Evolutionary conservation across 2,797 vertebrate genomes (phyloP).

Genomic region (Epinephelus coioides): DNA sequence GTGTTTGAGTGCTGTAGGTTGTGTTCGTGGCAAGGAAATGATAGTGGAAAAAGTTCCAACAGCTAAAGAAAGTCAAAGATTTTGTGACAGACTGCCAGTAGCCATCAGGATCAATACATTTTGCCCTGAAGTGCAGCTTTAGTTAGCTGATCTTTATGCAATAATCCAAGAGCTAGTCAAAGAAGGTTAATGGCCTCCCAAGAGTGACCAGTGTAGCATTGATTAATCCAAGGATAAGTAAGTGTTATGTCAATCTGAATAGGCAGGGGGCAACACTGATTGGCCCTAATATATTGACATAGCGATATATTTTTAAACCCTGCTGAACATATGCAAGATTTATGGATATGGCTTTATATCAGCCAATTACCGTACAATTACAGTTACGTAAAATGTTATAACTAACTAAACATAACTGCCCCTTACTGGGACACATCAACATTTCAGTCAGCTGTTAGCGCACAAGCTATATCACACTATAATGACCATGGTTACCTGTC

Average conservation of each 20-base stretch:
- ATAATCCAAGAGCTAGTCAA: not conserved
- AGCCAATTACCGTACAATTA: not conserved
- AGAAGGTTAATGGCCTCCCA: not conserved
- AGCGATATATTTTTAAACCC: not conserved
- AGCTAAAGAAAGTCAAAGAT: not conserved
- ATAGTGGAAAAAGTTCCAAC: not conserved
- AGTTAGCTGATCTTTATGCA: not conserved
- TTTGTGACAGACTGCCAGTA: no score
- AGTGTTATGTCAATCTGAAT: not conserved
- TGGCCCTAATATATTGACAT: not conserved
- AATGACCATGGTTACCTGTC: no score
- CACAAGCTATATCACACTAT: no score
- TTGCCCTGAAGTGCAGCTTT: not conserved
- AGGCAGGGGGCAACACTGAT: not conserved
- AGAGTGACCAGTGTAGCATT: not conserved
- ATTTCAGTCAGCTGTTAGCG: no score
- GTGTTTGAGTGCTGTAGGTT: not conserved
- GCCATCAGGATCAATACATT: not conserved
- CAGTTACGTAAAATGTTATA: not conserved
- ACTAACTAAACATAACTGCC: not conserved
- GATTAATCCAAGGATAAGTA: constrained; percentile 20
- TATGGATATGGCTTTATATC: not conserved
- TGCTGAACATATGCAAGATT: not conserved
- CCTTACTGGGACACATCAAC: no score
- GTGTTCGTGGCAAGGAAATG: not conserved